A percentile compares a stretch with the other conserved stretches of the same genome.
phyloP scores from a whole-genome alignment of 2,797 vertebrate species.

The Cephalopachus bancanus region DNA sequence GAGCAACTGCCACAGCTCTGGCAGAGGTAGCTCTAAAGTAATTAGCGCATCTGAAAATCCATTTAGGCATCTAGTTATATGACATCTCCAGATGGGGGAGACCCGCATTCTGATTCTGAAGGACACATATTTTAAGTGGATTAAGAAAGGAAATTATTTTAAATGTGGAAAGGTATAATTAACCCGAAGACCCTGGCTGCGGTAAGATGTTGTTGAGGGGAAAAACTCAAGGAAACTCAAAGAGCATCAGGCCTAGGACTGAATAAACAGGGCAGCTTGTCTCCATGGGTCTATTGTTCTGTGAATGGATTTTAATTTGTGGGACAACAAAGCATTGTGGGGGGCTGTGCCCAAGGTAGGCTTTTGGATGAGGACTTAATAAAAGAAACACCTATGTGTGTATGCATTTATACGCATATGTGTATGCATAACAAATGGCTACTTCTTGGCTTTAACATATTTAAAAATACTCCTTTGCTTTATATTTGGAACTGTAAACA shows the following conservation, averaged over 20 bases:
- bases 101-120: slow-evolving; percentile 58
- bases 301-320: slow-evolving; percentile 63
- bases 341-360: neutral
- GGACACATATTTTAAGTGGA: slow-evolving; percentile 74
- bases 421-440: neutral
- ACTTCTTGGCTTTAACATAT: slow-evolving; percentile 24
- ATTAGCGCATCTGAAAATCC: slow-evolving; percentile 74
- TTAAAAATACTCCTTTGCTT: slow-evolving; percentile 14
- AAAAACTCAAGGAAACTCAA: slow-evolving; percentile 57
- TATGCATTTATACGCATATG: neutral
- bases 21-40: slow-evolving; percentile 37
- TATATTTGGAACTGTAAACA: neutral
- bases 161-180: slow-evolving; percentile 76
- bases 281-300: slow-evolving; percentile 17
- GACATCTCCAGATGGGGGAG: slow-evolving; percentile 70
- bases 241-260: slow-evolving; percentile 50
- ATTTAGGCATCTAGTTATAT: slow-evolving; percentile 71
- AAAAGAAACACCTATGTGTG: neutral
- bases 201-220: slow-evolving; percentile 57
- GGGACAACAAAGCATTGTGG: slow-evolving; percentile 30
- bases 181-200: slow-evolving; percentile 65
- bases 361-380: slow-evolving; percentile 29
- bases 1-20: neutral
- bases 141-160: slow-evolving; percentile 80
- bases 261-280: slow-evolving; percentile 4